These are phyloP conservation scores for Sibirionetta formosa DNA, from an alignment of 2,797 vertebrate species.

Conservation along the genomic window DNA sequence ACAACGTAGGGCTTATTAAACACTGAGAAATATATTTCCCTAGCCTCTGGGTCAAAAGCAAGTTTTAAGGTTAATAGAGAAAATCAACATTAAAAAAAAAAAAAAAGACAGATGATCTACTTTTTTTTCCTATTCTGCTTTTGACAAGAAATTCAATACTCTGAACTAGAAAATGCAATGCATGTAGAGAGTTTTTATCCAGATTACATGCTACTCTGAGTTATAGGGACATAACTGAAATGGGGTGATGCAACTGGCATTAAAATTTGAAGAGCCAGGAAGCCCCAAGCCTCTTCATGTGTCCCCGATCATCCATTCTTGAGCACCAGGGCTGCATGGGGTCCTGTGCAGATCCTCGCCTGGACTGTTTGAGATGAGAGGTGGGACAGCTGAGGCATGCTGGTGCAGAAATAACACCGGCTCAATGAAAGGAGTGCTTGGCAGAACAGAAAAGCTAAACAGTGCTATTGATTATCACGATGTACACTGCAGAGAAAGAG, in stretches of 20 bases:
- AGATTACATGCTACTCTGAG: neutral
- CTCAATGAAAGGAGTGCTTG: neutral
- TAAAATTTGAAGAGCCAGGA: neutral
- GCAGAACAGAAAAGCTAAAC: constrained; percentile 7
- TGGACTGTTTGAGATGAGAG: neutral
- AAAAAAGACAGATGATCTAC: neutral
- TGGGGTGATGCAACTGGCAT: neutral
- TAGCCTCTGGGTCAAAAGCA: constrained; percentile 30
- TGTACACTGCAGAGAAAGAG: neutral
- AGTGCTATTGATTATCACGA: constrained; percentile 7
- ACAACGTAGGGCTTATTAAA: constrained; percentile 60
- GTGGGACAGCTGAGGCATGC: neutral
- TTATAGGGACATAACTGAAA: neutral
- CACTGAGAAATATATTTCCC: constrained; percentile 29
- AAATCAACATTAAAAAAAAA: constrained; percentile 1
- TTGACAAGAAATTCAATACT: neutral
- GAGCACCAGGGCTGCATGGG: neutral
- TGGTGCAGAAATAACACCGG: neutral
- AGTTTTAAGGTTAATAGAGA: constrained; percentile 45
- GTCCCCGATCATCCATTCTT: neutral
- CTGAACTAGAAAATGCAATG: neutral
- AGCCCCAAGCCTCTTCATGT: neutral
- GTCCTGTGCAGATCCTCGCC: neutral
- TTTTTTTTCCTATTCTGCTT: neutral
- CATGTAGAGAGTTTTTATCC: neutral